These are phyloP conservation scores for Apamea anceps DNA, from an alignment of 2,888 invertebrate species.

Conservation along the genomic window DNA sequence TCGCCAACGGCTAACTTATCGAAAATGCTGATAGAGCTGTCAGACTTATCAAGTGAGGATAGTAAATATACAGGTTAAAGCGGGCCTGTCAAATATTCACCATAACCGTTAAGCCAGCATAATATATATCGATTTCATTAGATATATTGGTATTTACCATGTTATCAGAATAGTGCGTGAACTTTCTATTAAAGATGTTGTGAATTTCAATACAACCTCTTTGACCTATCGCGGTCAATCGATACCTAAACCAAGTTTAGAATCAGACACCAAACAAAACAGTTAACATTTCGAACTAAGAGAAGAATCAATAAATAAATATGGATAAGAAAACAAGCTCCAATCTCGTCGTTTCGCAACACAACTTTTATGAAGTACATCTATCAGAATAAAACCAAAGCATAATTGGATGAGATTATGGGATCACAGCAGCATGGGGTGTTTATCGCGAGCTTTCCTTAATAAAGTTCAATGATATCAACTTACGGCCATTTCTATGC, in stretches of 20 bases:
- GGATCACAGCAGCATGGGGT: conserved; percentile 76
- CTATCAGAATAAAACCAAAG: conserved; percentile 69
- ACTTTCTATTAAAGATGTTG: neutral
- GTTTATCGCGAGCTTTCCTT: conserved; percentile 80
- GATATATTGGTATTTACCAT: conserved; percentile 22
- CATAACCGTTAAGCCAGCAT: conserved; percentile 20
- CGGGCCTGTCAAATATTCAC: conserved; percentile 49
- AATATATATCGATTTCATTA: conserved; percentile 36
- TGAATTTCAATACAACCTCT: conserved; percentile 37
- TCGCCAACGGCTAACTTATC: conserved; percentile 43
- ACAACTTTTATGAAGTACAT: conserved; percentile 53
- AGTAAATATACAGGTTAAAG: conserved; percentile 52
- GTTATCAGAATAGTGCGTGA: conserved; percentile 11
- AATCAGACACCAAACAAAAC: conserved; percentile 14
- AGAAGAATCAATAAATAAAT: conserved; percentile 27
- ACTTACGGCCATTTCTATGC: conserved; percentile 82
- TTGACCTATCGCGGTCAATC: conserved; percentile 7
- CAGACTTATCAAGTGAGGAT: conserved; percentile 39
- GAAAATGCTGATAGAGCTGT: conserved; percentile 49
- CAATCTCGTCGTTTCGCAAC: conserved; percentile 28
- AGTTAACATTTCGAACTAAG: conserved; percentile 1
- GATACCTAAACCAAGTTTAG: conserved; percentile 4
- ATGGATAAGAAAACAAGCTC: conserved; percentile 32
- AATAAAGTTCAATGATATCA: conserved; percentile 82
- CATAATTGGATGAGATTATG: conserved; percentile 71